Base-by-base conservation (phyloP, 2,797 vertebrate species). In the Semaprochilodus insignis region DNA sequence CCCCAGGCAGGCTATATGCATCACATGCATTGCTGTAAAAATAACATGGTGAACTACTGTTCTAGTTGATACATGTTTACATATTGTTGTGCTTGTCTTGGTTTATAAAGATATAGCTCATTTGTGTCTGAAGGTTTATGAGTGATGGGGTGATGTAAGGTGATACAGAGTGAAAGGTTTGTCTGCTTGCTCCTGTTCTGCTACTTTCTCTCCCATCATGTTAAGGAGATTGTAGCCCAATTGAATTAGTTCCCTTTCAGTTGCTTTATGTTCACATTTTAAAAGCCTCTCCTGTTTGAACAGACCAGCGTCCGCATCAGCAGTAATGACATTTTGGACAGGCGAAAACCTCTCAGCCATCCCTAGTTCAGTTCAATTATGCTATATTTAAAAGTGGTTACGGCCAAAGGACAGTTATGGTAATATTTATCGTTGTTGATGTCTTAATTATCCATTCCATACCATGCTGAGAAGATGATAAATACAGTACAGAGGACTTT, bases 261-360 rank as follows among this genome's bases (percentile, higher is more conserved):
- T 81, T 81, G 75, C 66, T 71, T 83, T 79, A 77, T 82, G 77
- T 83, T 83, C 80, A 79, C 40, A 79, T 75, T 80, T 81, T 87
- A 85, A 85, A 83, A 85, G 83, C 86, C 74, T 81, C 75, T 76
- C 52, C 71, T 85, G 76, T 85, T 87, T 85, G 54, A 83, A 76
- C 81, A 87, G 83, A 63, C 52, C 63, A 77, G 57, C 23, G 25
- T 81, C 36, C 14, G 48, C 54, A 62, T 60, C 48, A 60, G 78
- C 59, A 71, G 62, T 59, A 70, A 78, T 81, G 77, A 81, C 72
- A 65, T 36, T 82, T 77, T 78, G 66, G 77, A 71, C 67, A 19
- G 74, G 70, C 52, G 60, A 70, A 76, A 78, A 57, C 54, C 54
- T 74, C 77, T 67, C 17, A 54, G 34, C 63, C 70, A 60, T 66